phyloP scores from a whole-genome alignment of 2,113 vertebrate genomes.

The Alectura lathami region DNA sequence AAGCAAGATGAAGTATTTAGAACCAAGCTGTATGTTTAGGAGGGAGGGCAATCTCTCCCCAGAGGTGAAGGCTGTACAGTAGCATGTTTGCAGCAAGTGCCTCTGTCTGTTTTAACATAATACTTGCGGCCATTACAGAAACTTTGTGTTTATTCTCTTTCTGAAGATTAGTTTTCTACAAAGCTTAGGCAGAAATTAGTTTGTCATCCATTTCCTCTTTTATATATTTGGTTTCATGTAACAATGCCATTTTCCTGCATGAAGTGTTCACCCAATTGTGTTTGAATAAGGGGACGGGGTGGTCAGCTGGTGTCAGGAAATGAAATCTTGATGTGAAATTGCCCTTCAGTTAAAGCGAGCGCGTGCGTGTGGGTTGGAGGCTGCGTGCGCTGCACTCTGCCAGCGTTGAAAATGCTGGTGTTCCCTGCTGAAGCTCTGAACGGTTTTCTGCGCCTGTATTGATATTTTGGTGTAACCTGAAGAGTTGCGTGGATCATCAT shows the following conservation, averaged over 20 bases:
- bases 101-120: not conserved
- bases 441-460: not conserved
- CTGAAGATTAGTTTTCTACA: not conserved
- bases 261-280: not conserved
- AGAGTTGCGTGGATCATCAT: not conserved
- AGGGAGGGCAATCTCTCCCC: not conserved
- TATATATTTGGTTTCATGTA: not conserved
- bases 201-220: not conserved
- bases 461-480: not conserved
- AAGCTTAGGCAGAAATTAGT: not conserved
- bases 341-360: not conserved
- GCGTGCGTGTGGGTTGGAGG: fast-evolving
- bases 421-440: not conserved
- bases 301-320: not conserved
- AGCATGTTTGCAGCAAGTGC: not conserved
- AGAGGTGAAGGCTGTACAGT: not conserved
- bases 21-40: not conserved
- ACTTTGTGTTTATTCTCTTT: not conserved
- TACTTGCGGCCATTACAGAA: not conserved
- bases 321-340: not conserved
- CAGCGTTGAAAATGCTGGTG: not conserved
- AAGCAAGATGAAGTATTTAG: not conserved
- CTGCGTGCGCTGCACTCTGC: not conserved
- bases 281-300: not conserved
- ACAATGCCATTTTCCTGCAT: not conserved